Evolutionary conservation across 92 coral and sea anemone species (phyloP).

Genomic region (Pocillopora grandis): DNA sequence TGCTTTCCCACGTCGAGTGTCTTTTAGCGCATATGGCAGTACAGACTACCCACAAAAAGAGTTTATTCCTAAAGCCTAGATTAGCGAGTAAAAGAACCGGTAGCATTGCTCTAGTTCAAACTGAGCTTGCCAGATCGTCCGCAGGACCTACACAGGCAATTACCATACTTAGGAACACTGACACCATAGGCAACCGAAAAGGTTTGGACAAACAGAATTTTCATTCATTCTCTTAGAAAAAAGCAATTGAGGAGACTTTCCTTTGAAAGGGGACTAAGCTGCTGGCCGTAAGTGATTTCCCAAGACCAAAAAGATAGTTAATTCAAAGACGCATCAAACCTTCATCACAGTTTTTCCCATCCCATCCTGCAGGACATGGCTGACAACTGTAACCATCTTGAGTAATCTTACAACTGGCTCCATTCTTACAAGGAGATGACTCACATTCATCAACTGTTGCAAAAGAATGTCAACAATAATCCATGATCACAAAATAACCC

Average conservation of each 20-base stretch:
- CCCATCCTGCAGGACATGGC: slow-evolving; percentile 36
- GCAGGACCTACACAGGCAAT: background rate
- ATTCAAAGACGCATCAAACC: background rate
- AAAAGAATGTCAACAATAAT: background rate
- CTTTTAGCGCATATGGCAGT: too few relatives aligned
- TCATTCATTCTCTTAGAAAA: too few relatives aligned
- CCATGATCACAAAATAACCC: background rate
- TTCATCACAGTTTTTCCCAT: slow-evolving; percentile 26
- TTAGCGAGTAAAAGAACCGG: too few relatives aligned
- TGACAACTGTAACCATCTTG: slow-evolving; percentile 28
- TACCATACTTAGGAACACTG: background rate
- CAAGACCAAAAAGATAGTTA: background rate
- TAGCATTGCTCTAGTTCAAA: too few relatives aligned
- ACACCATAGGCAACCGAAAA: too few relatives aligned
- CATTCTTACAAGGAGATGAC: slow-evolving; percentile 25
- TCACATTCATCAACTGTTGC: slow-evolving; percentile 11
- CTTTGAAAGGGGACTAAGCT: background rate
- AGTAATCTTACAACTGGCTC: slow-evolving; percentile 24
- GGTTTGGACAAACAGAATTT: too few relatives aligned
- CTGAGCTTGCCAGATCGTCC: too few relatives aligned
- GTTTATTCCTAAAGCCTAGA: too few relatives aligned
- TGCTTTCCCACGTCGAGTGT: too few relatives aligned
- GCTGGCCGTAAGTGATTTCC: too few relatives aligned
- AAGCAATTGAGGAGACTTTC: too few relatives aligned
- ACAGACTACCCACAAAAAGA: too few relatives aligned